Evolutionary conservation across 1,140 invertebrate species (phyloP).

Genomic region (Zaprionus camerounensis): DNA sequence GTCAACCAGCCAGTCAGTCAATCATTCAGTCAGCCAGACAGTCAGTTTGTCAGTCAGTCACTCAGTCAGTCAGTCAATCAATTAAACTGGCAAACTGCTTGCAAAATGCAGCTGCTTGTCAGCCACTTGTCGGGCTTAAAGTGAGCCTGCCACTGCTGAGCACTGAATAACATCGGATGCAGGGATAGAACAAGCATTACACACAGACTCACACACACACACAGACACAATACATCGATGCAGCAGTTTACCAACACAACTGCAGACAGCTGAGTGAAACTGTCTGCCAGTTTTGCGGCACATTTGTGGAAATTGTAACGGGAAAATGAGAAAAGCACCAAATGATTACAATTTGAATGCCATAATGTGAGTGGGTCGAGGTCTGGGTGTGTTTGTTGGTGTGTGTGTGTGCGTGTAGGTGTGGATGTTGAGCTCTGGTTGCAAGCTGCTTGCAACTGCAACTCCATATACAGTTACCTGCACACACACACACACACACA

Average conservation of each 20-base stretch:
- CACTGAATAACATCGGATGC: background rate
- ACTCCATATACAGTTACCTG: background rate
- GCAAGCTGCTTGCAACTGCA: background rate
- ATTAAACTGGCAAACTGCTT: background rate
- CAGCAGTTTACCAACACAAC: background rate
- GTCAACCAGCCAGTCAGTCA: background rate
- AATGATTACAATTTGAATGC: slow-evolving; percentile 72
- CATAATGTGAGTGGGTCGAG: slow-evolving; percentile 53
- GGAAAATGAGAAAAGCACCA: slow-evolving; percentile 62
- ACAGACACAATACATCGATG: background rate
- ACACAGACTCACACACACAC: background rate
- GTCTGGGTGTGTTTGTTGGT: background rate
- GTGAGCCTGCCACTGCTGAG: background rate
- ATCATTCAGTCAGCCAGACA: background rate
- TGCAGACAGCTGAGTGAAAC: background rate
- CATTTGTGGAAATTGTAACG: slow-evolving; percentile 60
- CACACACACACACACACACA: background rate
- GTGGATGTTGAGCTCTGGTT: background rate
- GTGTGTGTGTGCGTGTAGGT: slow-evolving; percentile 1
- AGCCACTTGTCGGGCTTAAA: background rate
- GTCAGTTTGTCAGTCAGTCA: background rate
- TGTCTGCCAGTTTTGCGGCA: slow-evolving; percentile 50
- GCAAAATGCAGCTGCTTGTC: slow-evolving; percentile 1
- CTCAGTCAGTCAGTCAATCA: background rate
- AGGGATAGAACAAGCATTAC: background rate